These are phyloP conservation scores for Akabosia matsudoensis DNA, from an alignment of 1,140 invertebrate species.

Conservation along the genomic window DNA sequence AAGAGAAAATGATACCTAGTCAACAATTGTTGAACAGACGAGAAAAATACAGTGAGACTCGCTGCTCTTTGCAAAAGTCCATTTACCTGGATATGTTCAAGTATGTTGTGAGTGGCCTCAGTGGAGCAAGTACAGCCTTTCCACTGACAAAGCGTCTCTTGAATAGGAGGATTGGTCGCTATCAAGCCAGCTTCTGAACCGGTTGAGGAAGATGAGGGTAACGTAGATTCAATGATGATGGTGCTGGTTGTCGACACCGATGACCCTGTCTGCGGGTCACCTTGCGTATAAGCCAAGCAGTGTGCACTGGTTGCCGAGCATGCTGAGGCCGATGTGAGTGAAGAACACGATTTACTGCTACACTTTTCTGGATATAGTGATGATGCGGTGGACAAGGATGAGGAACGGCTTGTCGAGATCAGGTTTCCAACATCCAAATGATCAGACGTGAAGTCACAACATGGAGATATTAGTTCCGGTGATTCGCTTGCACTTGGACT, in stretches of 20 bases:
- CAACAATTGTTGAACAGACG: background rate
- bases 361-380: constrained; percentile 28
- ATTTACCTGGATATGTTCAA: constrained; percentile 81
- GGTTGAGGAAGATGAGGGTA: constrained; percentile 6
- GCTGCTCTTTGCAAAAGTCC: too few relatives aligned
- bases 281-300: background rate
- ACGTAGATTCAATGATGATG: background rate
- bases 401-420: constrained; percentile 17
- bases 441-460: constrained; percentile 36
- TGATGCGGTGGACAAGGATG: constrained; percentile 36
- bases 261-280: background rate
- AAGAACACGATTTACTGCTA: constrained; percentile 27
- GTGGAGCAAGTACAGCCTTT: constrained; percentile 74
- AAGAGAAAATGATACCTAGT: background rate
- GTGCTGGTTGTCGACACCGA: constrained; percentile 1
- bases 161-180: constrained; percentile 8
- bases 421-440: constrained; percentile 31
- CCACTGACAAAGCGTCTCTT: constrained; percentile 68
- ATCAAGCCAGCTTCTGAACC: background rate
- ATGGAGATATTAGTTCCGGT: constrained; percentile 71
- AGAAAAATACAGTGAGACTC: background rate
- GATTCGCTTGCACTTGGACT: constrained; percentile 69
- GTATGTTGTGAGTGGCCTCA: constrained; percentile 70
- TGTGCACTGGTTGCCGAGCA: constrained; percentile 30
- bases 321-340: constrained; percentile 38